A percentile compares a stretch with the other conserved stretches of the same genome.
Evolutionary conservation across 1,140 invertebrate genomes (phyloP).

Genomic region (Drosophila mojavensis): DNA sequence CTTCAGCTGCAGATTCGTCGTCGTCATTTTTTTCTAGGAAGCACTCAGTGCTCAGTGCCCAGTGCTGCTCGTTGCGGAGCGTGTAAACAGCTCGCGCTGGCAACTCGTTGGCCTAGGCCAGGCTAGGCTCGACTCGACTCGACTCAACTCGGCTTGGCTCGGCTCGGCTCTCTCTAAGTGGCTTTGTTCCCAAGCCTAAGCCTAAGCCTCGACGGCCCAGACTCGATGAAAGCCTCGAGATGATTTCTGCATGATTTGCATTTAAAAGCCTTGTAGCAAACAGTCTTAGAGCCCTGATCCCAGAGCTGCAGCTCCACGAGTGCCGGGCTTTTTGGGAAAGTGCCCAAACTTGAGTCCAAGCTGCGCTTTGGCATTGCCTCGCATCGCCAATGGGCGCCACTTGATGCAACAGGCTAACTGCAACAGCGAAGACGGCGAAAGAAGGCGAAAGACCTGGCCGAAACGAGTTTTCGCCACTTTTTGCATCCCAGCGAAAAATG

Average conservation of each 20-base stretch:
- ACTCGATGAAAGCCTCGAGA: slow-evolving; percentile 24
- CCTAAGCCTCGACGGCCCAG: background rate
- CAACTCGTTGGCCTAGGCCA: background rate
- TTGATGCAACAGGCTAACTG: slow-evolving; percentile 6
- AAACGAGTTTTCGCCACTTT: background rate
- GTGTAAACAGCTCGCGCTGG: slow-evolving; percentile 64
- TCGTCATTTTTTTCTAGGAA: slow-evolving; percentile 77
- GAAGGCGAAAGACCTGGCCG: background rate
- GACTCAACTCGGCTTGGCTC: background rate
- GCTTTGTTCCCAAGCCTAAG: slow-evolving; percentile 66
- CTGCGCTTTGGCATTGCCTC: slow-evolving; percentile 6
- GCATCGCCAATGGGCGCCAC: slow-evolving; percentile 28
- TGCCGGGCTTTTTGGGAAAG: slow-evolving; percentile 38
- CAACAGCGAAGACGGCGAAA: background rate
- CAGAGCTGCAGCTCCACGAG: background rate
- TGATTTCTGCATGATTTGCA: slow-evolving; percentile 79
- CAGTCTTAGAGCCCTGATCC: background rate
- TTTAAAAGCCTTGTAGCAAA: slow-evolving; percentile 50
- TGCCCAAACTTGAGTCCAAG: slow-evolving; percentile 13
- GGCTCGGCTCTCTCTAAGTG: slow-evolving; percentile 58
- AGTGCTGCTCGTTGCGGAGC: slow-evolving; percentile 21
- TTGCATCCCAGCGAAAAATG: background rate
- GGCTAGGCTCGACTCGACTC: background rate
- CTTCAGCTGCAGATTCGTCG: slow-evolving; percentile 61
- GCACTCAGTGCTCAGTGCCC: slow-evolving; percentile 51